Percentiles rank a stretch among this genome's conserved stretches.
These are phyloP conservation scores for Hystrix cristata DNA, from an alignment of 2,113 vertebrate species.

Conservation along the genomic window DNA sequence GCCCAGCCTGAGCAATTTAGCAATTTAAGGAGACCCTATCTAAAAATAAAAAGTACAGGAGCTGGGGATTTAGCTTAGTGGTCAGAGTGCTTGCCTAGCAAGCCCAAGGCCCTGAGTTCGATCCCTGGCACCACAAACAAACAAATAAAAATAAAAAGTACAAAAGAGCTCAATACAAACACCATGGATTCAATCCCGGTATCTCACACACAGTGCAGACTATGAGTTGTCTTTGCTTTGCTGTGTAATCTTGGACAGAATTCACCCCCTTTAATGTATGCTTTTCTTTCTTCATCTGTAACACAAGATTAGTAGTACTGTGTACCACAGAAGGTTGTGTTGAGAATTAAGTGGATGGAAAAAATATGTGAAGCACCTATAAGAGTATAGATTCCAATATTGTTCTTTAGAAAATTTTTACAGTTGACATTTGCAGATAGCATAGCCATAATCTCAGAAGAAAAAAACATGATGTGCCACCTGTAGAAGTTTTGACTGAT, in stretches of 20 bases:
- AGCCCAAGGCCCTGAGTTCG: too few relatives aligned
- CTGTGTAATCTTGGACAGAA: not conserved
- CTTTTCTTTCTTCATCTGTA: not conserved
- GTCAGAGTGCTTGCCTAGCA: too few relatives aligned
- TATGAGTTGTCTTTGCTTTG: not conserved
- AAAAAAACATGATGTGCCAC: not conserved
- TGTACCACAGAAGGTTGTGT: not conserved
- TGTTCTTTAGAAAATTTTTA: slow-evolving; percentile 32
- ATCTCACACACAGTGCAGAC: not conserved
- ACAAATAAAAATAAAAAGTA: not conserved
- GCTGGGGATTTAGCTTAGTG: too few relatives aligned
- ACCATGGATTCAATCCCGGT: not conserved
- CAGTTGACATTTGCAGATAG: not conserved
- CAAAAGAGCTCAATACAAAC: not conserved
- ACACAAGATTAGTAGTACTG: not conserved
- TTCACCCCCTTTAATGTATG: not conserved
- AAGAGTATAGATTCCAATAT: not conserved
- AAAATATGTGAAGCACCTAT: not conserved
- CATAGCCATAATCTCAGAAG: not conserved
- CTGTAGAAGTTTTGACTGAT: slow-evolving; percentile 42
- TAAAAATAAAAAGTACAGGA: not conserved
- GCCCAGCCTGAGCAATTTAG: not conserved
- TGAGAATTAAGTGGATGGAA: not conserved
- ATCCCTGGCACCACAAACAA: too few relatives aligned
- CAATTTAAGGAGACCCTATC: not conserved